Evolutionary conservation across 2,797 vertebrate species (phyloP), one percentile per base, ranked within the genome.

Genomic region (Zonotrichia albicollis): DNA sequence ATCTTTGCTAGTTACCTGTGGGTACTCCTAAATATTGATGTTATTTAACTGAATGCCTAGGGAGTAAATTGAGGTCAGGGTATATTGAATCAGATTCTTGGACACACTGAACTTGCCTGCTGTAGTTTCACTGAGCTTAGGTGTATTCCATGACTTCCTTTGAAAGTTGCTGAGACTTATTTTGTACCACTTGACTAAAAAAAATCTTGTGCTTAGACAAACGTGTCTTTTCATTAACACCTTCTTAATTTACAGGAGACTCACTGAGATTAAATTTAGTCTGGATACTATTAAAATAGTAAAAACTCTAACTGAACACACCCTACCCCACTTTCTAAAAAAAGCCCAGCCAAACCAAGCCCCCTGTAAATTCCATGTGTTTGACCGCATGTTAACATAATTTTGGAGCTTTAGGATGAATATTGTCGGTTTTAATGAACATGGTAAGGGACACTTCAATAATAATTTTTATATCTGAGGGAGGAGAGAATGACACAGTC

Each of bases 281-380:
- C 23, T 70, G 4, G 5, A 6, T 83, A 18, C 10, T 71, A 36
- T 50, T 48, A 68, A 81, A 77, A 61, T 34, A 60, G 25, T 48
- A 43, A 83, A 76, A 36, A 6, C 0, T 16, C 0, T 5, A 84
- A 71, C 13, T 15, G 48, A 77, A 48, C 32, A 21, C 1, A 1
- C 3, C 18, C 13, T 6, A 27, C 5, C 19, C 14, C n/a, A 23
- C 23, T 84, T 81, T 36, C 23, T 65, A 6, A 42, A 10, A 3
- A 1, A 2, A 11, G 0, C 1, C 21, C 16, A 46, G 17, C 12
- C 30, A 32, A 78, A 45, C 13, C 18, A 54, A 67, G 30, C 10
- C 1, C 2, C 4, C 13, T 72, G n/a, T 67, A 61, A 80, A 67
- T 64, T 67, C 48, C n/a, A 3, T 43, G 20, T 16, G 16, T 77